phyloP scores from a whole-genome alignment of 2,113 vertebrate species.

The Haplotaxodon microlepis region DNA sequence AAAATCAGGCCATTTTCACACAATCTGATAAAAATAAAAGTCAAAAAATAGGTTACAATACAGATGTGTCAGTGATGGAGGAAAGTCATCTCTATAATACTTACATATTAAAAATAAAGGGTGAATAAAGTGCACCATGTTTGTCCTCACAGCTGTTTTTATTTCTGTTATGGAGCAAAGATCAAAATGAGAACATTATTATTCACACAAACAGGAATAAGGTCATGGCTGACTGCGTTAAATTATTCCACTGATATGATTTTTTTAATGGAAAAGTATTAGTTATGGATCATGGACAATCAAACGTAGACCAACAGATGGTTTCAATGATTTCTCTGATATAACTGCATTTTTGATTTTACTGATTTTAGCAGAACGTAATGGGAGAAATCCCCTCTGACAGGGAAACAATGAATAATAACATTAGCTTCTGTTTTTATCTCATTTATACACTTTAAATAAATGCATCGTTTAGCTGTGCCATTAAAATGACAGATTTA shows the following conservation, averaged over 20 bases:
- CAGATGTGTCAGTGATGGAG: not conserved
- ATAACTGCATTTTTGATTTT: not conserved
- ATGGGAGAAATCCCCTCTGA: not conserved
- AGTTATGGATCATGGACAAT: not conserved
- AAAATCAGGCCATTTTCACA: not conserved
- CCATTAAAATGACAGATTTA: not conserved
- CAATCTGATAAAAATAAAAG: not conserved
- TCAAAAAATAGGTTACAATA: not conserved
- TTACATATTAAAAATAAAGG: not conserved
- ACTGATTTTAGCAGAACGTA: rapidly evolving
- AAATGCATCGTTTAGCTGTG: not conserved
- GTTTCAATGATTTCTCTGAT: not conserved
- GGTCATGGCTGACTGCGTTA: not conserved
- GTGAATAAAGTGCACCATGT: not conserved
- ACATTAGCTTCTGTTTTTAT: rapidly evolving
- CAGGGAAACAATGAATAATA: not conserved
- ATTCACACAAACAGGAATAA: not conserved
- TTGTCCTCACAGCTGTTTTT: not conserved
- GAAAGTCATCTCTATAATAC: not conserved
- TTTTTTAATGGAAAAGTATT: not conserved
- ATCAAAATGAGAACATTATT: not conserved
- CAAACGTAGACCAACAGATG: not conserved
- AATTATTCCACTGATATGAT: not conserved
- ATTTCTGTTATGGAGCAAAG: not conserved
- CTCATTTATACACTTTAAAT: not conserved